phyloP scores from a whole-genome alignment of 2,797 vertebrate species.

The Todus mexicanus region DNA sequence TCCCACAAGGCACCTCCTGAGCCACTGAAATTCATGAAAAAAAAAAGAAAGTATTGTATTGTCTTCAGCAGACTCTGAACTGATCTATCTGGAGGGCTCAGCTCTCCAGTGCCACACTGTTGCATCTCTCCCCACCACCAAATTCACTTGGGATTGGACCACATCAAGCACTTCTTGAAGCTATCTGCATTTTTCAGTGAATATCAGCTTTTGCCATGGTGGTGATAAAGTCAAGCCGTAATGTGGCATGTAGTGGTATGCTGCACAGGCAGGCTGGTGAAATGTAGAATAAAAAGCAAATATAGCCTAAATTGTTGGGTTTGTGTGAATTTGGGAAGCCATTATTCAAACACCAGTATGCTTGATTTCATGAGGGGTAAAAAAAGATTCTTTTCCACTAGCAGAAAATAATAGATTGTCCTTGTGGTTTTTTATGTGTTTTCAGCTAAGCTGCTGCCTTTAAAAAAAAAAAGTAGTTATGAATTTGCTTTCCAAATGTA shows the following conservation, averaged over 20 bases:
- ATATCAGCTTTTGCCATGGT: neutral
- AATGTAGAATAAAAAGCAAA: neutral
- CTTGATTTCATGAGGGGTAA: neutral
- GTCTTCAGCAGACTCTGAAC: neutral
- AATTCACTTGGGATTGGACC: neutral
- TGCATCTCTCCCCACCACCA: neutral
- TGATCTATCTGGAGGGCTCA: neutral
- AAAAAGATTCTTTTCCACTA: neutral
- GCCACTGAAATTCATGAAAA: neutral
- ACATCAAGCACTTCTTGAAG: neutral
- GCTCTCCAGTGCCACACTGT: neutral
- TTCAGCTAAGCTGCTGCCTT: slow-evolving; percentile 41
- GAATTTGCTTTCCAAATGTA: slow-evolving; percentile 63
- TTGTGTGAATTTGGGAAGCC: slow-evolving; percentile 10
- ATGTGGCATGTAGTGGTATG: neutral
- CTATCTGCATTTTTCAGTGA: neutral
- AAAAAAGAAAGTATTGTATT: neutral
- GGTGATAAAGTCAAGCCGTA: neutral
- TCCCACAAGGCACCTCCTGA: neutral
- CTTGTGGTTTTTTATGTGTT: slow-evolving; percentile 16
- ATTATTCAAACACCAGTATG: slow-evolving; percentile 55
- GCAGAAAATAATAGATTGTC: slow-evolving; percentile 55
- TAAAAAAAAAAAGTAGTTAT: slow-evolving; percentile 37
- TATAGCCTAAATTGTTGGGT: neutral
- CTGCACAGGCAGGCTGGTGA: neutral